phyloP scores from a whole-genome alignment of 2,797 vertebrate species.

The Onychomys arenicola region DNA sequence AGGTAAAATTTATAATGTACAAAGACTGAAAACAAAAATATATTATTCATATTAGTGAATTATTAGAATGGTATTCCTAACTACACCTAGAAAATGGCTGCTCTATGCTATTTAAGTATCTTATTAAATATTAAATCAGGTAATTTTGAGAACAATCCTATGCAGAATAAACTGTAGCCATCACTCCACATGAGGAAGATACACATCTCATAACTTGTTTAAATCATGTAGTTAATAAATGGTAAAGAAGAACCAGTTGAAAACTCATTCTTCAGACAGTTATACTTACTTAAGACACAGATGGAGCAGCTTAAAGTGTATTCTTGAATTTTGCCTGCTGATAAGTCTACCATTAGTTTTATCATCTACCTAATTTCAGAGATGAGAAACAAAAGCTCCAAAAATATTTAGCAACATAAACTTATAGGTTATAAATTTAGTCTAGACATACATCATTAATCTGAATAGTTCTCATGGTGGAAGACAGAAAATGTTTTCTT shows the following conservation, averaged over 20 bases:
- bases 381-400: not conserved
- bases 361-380: not conserved
- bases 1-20: not conserved
- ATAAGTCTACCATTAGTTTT: not conserved
- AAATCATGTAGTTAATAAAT: not conserved
- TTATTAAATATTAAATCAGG: conserved; percentile 9
- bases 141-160: not conserved
- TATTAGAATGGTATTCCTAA: not conserved
- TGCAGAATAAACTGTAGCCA: not conserved
- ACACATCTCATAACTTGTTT: not conserved
- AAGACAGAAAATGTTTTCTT: not conserved
- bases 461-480: not conserved
- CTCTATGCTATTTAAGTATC: not conserved
- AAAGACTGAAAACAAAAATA: conserved; percentile 7
- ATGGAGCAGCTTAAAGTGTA: not conserved
- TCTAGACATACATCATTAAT: not conserved
- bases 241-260: not conserved
- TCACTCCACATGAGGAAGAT: not conserved
- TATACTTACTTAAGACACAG: not conserved
- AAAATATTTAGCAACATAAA: not conserved
- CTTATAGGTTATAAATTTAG: not conserved
- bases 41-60: not conserved
- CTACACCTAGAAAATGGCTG: not conserved
- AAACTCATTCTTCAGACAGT: not conserved
- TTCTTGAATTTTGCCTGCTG: not conserved